A percentile compares a stretch with the other conserved stretches of the same genome.
Evolutionary conservation across 2,797 vertebrate genomes (phyloP).

Genomic region (Lindbergichthys nudifrons): DNA sequence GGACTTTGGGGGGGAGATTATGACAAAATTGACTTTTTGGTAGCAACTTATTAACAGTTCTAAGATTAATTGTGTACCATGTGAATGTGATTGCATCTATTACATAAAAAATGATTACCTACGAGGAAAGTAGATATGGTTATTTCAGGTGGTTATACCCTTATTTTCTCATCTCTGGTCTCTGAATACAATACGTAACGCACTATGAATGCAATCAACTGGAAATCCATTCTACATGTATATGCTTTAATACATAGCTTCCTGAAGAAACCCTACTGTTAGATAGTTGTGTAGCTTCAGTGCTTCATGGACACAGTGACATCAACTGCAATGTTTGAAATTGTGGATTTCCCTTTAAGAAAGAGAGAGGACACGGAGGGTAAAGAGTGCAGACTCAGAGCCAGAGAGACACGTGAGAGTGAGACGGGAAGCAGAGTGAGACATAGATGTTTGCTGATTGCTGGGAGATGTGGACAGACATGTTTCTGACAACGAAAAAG

Average conservation of each 20-base stretch:
- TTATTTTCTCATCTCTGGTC: neutral
- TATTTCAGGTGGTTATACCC: neutral
- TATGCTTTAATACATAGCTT: neutral
- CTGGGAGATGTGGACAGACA: neutral
- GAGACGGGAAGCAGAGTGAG: conserved; percentile 9
- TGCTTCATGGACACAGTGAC: neutral
- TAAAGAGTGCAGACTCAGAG: conserved; percentile 30
- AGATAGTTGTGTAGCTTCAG: neutral
- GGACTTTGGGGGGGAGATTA: conserved; percentile 7
- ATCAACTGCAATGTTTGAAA: neutral
- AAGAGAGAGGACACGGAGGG: conserved; percentile 17
- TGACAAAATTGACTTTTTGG: conserved; percentile 27
- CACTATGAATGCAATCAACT: neutral
- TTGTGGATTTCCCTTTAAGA: conserved; percentile 35
- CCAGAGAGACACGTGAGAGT: conserved; percentile 12
- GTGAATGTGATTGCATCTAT: conserved; percentile 15
- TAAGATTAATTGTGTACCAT: conserved; percentile 1
- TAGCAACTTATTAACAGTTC: conserved; percentile 24
- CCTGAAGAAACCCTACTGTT: neutral
- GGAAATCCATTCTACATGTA: neutral
- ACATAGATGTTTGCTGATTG: conserved; percentile 18
- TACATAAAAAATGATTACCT: conserved; percentile 34
- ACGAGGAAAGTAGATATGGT: neutral
- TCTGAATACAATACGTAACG: conserved; percentile 7
- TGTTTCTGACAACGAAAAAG: neutral